Conservation (phyloP, 30 jellyfish, hydroid and myxozoan species). For the Pseudorhiza aurosa region DNA sequence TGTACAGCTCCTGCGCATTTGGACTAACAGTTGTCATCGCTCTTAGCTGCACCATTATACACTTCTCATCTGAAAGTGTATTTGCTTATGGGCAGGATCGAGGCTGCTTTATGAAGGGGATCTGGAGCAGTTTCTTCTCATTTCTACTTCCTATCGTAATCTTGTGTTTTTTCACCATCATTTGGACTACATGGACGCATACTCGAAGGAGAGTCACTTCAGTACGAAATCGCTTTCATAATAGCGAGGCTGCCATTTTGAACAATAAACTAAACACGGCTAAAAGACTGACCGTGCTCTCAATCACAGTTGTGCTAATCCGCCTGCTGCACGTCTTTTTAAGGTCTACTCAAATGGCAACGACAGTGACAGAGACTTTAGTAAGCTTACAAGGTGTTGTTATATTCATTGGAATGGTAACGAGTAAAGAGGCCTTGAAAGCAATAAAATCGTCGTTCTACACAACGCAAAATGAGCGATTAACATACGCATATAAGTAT, state of each 20-base stretch:
- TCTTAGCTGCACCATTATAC: slow-evolving; percentile 20
- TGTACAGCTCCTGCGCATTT: slow-evolving; percentile 33
- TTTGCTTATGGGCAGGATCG: slow-evolving; percentile 38
- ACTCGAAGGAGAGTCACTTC: background rate
- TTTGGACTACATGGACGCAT: slow-evolving; percentile 1
- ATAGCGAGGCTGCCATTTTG: background rate
- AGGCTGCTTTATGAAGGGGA: slow-evolving; percentile 22
- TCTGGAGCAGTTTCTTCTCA: slow-evolving; percentile 26
- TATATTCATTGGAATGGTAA: slow-evolving; percentile 18
- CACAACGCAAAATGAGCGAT: background rate
- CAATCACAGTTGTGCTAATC: slow-evolving; percentile 2
- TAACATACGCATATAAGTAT: slow-evolving; percentile 21
- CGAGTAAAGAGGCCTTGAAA: slow-evolving; percentile 3
- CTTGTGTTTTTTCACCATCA: background rate
- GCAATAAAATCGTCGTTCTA: background rate
- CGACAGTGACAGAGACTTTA: background rate
- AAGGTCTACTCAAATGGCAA: background rate
- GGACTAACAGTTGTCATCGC: slow-evolving; percentile 52
- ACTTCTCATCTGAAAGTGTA: slow-evolving; percentile 31
- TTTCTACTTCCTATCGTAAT: slow-evolving; percentile 31
- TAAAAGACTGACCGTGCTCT: background rate
- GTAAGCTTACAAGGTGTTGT: slow-evolving; percentile 33
- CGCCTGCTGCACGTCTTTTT: slow-evolving; percentile 3
- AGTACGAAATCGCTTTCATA: background rate
- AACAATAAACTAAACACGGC: background rate